Evolutionary conservation across 2,113 vertebrate genomes (phyloP).

Genomic region (Seriola dumerili): DNA sequence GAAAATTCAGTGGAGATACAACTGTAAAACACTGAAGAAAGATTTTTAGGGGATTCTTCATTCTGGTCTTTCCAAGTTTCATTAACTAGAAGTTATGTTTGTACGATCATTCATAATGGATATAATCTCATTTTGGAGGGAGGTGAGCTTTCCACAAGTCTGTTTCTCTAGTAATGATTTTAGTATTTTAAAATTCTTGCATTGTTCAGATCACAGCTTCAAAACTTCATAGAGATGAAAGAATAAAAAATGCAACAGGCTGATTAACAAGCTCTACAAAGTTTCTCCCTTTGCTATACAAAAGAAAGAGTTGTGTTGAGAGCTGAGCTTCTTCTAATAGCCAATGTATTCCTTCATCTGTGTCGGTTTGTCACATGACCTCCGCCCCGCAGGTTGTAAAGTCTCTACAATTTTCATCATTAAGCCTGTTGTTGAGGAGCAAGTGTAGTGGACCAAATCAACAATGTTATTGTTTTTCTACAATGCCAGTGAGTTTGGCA

Average conservation of each 20-base stretch:
- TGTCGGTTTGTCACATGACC: not conserved
- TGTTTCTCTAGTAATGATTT: not conserved
- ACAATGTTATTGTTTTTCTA: conserved; percentile 27
- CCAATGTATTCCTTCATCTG: not conserved
- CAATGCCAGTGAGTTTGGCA: conserved; percentile 17
- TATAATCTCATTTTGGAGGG: not conserved
- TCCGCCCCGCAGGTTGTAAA: not conserved
- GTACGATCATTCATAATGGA: not conserved
- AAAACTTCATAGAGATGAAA: not conserved
- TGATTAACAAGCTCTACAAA: not conserved
- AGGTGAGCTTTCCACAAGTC: not conserved
- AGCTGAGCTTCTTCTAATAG: not conserved
- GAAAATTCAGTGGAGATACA: no score
- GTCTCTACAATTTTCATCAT: conserved; percentile 22
- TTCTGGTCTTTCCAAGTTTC: not conserved
- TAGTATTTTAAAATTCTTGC: not conserved
- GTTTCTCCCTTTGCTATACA: not conserved
- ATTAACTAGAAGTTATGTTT: not conserved
- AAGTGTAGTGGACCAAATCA: conserved; percentile 6
- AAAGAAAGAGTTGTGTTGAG: not conserved
- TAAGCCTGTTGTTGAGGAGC: not conserved
- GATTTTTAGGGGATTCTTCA: not conserved
- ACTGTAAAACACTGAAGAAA: no score
- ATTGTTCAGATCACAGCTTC: not conserved
- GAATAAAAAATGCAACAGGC: not conserved